Base-by-base conservation (phyloP, 2,888 invertebrate species). In the Eristalinus sepulchralis region DNA sequence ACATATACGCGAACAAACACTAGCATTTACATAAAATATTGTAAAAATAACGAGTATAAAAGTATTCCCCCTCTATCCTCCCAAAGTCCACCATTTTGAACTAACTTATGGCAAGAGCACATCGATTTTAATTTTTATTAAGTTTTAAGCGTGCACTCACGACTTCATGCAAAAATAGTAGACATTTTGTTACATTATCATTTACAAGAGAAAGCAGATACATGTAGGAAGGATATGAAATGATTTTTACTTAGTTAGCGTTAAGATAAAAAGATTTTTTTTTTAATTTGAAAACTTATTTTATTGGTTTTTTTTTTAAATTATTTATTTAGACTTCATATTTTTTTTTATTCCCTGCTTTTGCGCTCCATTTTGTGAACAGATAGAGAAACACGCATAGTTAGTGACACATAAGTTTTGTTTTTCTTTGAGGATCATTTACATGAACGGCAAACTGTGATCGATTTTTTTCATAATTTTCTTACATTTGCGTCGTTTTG, bases 311-410 rank as follows among this genome's bases (percentile, higher is more conserved):
- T 17, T 68, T 17, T 71, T 60, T 34, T 77, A 84, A 80, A 80
- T 84, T 80, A 84, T 84, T 84, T 84, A 80, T 80, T 27, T 67
- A 27, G 66, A 57, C 71, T 66, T 71, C 27, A 24, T 47, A 47
- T 17, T 47, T 47, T 39, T 39, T 13, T 17, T 1, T n/a, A 8
- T n/a, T 17, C 0, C 47, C 3, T n/a, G 5, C 39, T 33, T 62
- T 17, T 55, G 53, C 59, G 68, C 75, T 39, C 59, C 72, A 72
- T 62, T 36, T 53, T 53, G 24, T 2, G 47, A 72, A 63, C 53
- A 33, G 27, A 5, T 27, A 62, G 20, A 17, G 13, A 13, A 34
- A 55, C 47, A 68, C 13, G 24, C 62, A 13, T 82, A 82, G 77
- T 77, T 82, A 2, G 77, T 71, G 66, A 71, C 77, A 47, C 47